These are phyloP conservation scores for Coelopa frigida DNA, from an alignment of 1,140 invertebrate species.

Conservation along the genomic window DNA sequence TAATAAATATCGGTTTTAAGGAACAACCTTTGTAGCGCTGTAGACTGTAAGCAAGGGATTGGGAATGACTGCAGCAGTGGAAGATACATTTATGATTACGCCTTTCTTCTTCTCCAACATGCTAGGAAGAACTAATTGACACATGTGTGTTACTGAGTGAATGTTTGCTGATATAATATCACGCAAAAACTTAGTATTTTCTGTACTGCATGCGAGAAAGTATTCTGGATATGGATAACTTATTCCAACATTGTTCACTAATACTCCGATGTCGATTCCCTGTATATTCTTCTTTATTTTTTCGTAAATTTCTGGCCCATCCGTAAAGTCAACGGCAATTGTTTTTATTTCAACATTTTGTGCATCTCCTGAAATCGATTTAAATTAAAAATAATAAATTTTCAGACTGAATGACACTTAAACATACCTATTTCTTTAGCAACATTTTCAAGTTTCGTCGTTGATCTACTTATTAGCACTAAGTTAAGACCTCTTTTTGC, in stretches of 20 bases:
- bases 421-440: constrained; percentile 62
- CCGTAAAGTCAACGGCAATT: constrained; percentile 79
- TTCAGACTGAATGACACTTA: too few species aligned
- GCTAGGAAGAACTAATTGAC: constrained; percentile 71
- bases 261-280: constrained; percentile 79
- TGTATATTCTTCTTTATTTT: constrained; percentile 66
- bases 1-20: not conserved
- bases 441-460: constrained; percentile 72
- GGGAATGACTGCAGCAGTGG: constrained; percentile 70
- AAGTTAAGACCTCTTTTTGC: constrained; percentile 77
- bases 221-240: constrained; percentile 84
- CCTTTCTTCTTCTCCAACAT: constrained; percentile 83
- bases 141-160: constrained; percentile 73
- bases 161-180: constrained; percentile 67
- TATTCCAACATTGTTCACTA: constrained; percentile 94
- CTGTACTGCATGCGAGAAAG: constrained; percentile 63
- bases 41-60: constrained; percentile 82
- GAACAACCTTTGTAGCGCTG: constrained; percentile 73
- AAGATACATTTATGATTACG: constrained; percentile 88
- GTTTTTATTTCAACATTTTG: constrained; percentile 74
- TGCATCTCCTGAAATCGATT: constrained; percentile 51
- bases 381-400: not conserved
- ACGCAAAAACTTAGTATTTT: constrained; percentile 47
- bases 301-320: constrained; percentile 63
- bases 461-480: constrained; percentile 79